Evolutionary conservation across 2,797 vertebrate genomes (phyloP).

Genomic region (Peromyscus eremicus): DNA sequence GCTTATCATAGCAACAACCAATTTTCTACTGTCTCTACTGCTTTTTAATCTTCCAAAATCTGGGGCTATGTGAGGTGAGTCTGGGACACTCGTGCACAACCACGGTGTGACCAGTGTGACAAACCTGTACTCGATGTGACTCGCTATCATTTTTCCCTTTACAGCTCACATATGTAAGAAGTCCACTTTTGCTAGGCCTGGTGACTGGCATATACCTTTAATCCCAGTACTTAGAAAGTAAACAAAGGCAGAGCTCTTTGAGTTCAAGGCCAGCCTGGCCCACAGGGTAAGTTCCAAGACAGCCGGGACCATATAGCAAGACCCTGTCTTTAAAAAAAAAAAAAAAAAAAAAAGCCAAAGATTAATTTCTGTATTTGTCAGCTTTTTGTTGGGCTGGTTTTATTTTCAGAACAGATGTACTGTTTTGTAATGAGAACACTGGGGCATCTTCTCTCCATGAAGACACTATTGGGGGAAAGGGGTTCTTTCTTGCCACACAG

Average conservation of each 20-base stretch:
- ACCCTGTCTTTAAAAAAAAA: neutral
- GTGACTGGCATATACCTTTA: neutral
- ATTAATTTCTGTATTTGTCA: neutral
- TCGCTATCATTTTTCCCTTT: neutral
- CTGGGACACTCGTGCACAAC: neutral
- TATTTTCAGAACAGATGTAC: neutral
- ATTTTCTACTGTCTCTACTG: conserved; percentile 14
- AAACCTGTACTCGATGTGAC: neutral
- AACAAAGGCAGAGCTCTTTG: neutral
- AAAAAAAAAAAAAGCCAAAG: neutral
- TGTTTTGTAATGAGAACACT: neutral
- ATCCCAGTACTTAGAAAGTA: neutral
- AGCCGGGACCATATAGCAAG: neutral
- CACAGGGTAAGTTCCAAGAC: neutral
- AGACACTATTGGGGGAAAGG: neutral
- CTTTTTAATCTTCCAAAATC: conserved; percentile 26
- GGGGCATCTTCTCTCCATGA: neutral
- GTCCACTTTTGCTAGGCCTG: neutral
- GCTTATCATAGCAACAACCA: neutral
- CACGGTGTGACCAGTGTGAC: neutral
- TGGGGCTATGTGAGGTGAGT: neutral
- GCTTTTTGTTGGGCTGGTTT: neutral
- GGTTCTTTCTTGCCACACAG: neutral
- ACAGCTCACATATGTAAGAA: neutral
- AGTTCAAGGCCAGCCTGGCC: neutral